Conservation (phyloP, 2,797 vertebrate genomes). For the Loriculus beryllinus region DNA sequence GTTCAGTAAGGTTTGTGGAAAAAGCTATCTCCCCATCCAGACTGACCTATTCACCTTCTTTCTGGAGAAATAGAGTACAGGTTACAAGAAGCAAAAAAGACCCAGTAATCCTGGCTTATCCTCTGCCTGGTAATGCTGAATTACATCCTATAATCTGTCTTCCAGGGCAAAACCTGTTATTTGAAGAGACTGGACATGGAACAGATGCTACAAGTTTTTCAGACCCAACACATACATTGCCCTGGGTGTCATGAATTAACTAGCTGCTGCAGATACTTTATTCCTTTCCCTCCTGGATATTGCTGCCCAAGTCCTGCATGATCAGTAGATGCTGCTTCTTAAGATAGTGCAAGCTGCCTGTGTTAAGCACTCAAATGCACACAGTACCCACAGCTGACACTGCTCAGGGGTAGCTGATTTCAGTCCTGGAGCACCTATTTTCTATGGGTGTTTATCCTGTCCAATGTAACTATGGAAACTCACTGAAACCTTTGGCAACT, state of each 20-base stretch:
- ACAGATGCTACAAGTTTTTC: not conserved
- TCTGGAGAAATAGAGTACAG: not conserved
- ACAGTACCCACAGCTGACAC: not conserved
- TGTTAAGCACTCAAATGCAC: not conserved
- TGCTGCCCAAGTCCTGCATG: not conserved
- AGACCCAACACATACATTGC: not conserved
- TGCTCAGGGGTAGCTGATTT: not conserved
- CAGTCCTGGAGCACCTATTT: not conserved
- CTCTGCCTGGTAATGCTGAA: not conserved
- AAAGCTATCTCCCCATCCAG: not conserved
- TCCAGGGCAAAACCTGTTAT: not conserved
- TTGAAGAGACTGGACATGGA: not conserved
- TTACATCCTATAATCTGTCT: constrained; percentile 6
- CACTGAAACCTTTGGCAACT: not conserved
- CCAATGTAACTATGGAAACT: not conserved
- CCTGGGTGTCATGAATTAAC: not conserved
- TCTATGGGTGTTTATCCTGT: not conserved
- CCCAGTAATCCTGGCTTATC: not conserved
- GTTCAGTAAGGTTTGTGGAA: not conserved
- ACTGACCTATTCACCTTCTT: not conserved
- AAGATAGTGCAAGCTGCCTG: not conserved
- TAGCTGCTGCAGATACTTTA: not conserved
- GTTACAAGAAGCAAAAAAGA: not conserved
- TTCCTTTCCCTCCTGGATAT: not conserved
- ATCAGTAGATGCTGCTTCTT: not conserved